These are phyloP conservation scores for Dichetophora obliterata DNA, from an alignment of 2,888 invertebrate genomes.

Conservation along the genomic window DNA sequence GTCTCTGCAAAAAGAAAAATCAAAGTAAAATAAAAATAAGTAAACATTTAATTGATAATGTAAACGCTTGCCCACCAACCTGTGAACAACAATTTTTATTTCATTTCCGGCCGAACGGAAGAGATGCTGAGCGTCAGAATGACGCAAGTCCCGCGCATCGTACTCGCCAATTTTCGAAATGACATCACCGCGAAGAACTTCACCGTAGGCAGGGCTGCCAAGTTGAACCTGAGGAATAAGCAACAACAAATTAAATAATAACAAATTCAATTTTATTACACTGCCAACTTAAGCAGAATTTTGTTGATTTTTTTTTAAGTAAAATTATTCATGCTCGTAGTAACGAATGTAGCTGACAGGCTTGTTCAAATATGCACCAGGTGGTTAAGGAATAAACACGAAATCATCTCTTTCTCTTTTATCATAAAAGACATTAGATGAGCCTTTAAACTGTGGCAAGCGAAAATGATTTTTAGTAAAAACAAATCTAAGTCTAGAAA, in stretches of 20 bases:
- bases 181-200: conserved; percentile 89
- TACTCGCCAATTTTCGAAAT: conserved; percentile 91
- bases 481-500: not conserved
- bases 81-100: conserved; percentile 85
- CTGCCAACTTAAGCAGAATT: not conserved
- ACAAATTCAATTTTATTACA: not conserved
- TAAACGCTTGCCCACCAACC: conserved; percentile 58
- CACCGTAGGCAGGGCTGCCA: conserved; percentile 87
- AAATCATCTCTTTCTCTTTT: too few relatives aligned
- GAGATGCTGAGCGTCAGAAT: conserved; percentile 91
- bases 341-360: too few relatives aligned
- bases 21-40: not conserved
- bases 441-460: too few relatives aligned
- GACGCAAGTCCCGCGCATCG: conserved; percentile 88
- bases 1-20: conserved; percentile 58
- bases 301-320: not conserved
- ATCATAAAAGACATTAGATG: too few relatives aligned
- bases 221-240: conserved; percentile 79
- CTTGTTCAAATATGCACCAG: too few relatives aligned
- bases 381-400: too few relatives aligned
- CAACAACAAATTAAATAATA: conserved; percentile 10
- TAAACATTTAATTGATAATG: not conserved
- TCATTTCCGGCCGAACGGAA: conserved; percentile 85
- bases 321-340: not conserved
- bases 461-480: not conserved